Evolutionary conservation across 2,888 invertebrate species (phyloP).

Genomic region (Cheilosia pagana): DNA sequence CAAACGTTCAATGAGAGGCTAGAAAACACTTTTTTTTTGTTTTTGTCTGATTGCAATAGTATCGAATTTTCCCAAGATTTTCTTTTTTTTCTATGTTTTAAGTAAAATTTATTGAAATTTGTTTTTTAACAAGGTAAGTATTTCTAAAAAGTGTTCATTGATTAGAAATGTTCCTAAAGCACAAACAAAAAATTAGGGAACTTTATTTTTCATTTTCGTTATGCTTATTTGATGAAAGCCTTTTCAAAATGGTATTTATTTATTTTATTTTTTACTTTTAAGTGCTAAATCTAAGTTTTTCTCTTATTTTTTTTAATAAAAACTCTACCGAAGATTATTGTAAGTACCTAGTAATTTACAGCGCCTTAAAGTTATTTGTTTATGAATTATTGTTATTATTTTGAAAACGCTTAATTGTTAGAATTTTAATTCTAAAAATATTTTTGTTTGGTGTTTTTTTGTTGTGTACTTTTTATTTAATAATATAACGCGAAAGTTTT

Average conservation of each 20-base stretch:
- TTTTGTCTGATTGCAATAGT: neutral
- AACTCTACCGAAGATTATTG: slow-evolving; percentile 70
- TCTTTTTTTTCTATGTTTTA: slow-evolving; percentile 12
- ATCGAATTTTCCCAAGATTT: neutral
- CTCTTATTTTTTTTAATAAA: slow-evolving; percentile 45
- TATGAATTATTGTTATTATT: slow-evolving; percentile 30
- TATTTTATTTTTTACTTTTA: slow-evolving; percentile 23
- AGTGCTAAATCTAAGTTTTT: slow-evolving; percentile 49
- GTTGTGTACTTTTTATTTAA: slow-evolving; percentile 39
- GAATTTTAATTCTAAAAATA: slow-evolving; percentile 43
- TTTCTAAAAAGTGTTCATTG: slow-evolving; percentile 51
- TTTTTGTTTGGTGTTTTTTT: slow-evolving; percentile 54
- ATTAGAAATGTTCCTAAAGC: slow-evolving; percentile 51
- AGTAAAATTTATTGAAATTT: slow-evolving; percentile 14
- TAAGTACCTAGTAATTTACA: slow-evolving; percentile 68
- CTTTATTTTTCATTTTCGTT: neutral
- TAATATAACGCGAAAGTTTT: slow-evolving; percentile 48
- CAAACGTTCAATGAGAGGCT: slow-evolving; percentile 53
- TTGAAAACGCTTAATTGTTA: slow-evolving; percentile 44
- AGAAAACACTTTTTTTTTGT: slow-evolving; percentile 56
- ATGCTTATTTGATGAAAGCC: slow-evolving; percentile 31
- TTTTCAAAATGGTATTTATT: slow-evolving; percentile 27
- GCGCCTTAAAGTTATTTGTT: slow-evolving; percentile 59
- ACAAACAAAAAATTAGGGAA: slow-evolving; percentile 20
- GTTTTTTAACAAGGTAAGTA: neutral